Evolutionary conservation across 2,113 vertebrate species (phyloP).

Genomic region (Artemisiospiza belli): DNA sequence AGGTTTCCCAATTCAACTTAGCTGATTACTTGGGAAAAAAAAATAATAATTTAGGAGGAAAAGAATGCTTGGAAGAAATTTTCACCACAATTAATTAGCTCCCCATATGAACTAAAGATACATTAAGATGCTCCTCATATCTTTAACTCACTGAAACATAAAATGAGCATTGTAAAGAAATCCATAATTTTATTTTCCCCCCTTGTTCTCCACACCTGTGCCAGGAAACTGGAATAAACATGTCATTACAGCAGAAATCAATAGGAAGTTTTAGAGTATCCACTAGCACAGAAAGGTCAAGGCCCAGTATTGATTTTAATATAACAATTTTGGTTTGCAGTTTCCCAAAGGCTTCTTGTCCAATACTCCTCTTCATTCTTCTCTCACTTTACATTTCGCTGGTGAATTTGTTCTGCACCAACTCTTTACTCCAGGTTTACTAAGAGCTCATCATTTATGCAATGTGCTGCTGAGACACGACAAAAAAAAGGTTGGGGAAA

Average conservation of each 20-base stretch:
- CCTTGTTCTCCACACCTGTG: constrained; percentile 49
- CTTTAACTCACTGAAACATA: constrained; percentile 1
- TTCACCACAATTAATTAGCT: background rate
- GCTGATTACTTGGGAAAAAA: background rate
- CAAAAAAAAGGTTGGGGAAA: background rate
- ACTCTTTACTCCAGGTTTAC: constrained; percentile 12
- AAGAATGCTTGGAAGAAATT: background rate
- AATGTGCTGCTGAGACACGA: background rate
- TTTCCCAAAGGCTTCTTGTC: constrained; percentile 76
- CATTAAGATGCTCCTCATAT: background rate
- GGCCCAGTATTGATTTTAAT: constrained; percentile 77
- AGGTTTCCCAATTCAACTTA: background rate
- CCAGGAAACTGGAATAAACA: constrained; percentile 79
- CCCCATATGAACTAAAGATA: background rate
- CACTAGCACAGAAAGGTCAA: constrained; percentile 73
- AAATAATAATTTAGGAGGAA: background rate
- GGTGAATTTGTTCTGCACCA: constrained; percentile 42
- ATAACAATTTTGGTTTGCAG: constrained; percentile 64
- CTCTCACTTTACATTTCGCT: constrained; percentile 56
- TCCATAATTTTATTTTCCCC: constrained; percentile 36
- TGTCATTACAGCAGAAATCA: constrained; percentile 78
- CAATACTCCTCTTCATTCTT: constrained; percentile 73
- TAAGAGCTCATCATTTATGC: background rate
- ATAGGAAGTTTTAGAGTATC: constrained; percentile 75
- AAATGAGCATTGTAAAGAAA: constrained; percentile 31